Percentiles rank a stretch among this genome's conserved stretches.
Conservation (phyloP, 1,140 invertebrate species). For the Drosophila virilis region DNA sequence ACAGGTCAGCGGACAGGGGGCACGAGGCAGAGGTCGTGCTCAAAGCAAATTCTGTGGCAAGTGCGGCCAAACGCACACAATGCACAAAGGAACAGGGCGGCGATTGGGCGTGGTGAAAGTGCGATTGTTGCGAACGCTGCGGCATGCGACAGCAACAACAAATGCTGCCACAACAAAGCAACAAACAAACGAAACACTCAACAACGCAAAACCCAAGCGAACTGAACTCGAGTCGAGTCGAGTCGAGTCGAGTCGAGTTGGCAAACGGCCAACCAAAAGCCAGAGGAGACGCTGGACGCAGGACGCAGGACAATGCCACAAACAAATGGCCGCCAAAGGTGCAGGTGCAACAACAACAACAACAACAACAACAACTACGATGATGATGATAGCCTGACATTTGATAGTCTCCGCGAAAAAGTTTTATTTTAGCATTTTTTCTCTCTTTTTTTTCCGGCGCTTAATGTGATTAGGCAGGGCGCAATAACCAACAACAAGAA, state of each 20-base stretch:
- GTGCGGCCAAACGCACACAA: constrained; percentile 29
- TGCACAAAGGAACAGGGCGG: constrained; percentile 23
- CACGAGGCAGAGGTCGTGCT: not conserved
- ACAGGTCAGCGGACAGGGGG: constrained; percentile 12
- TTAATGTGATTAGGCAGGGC: constrained; percentile 23
- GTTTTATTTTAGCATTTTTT: not conserved
- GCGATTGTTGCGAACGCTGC: constrained; percentile 56
- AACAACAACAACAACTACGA: constrained; percentile 2
- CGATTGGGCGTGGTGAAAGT: constrained; percentile 50
- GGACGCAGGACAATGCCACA: constrained; percentile 40
- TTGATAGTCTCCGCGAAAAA: constrained; percentile 19
- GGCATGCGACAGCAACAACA: constrained; percentile 29
- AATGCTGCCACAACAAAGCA: constrained; percentile 12
- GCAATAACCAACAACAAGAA: constrained; percentile 4
- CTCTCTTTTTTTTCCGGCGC: not conserved
- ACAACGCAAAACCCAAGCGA: constrained; percentile 68
- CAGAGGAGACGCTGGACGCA: too few relatives aligned
- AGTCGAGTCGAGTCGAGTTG: constrained; percentile 44
- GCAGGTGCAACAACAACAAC: constrained; percentile 37
- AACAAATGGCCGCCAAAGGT: constrained; percentile 53
- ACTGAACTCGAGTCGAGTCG: constrained; percentile 55
- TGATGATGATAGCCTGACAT: constrained; percentile 40
- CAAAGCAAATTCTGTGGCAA: constrained; percentile 57
- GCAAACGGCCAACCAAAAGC: constrained; percentile 53
- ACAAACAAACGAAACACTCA: constrained; percentile 44